Conservation (phyloP, 2,113 vertebrate genomes). For the Microcebus jonahi region DNA sequence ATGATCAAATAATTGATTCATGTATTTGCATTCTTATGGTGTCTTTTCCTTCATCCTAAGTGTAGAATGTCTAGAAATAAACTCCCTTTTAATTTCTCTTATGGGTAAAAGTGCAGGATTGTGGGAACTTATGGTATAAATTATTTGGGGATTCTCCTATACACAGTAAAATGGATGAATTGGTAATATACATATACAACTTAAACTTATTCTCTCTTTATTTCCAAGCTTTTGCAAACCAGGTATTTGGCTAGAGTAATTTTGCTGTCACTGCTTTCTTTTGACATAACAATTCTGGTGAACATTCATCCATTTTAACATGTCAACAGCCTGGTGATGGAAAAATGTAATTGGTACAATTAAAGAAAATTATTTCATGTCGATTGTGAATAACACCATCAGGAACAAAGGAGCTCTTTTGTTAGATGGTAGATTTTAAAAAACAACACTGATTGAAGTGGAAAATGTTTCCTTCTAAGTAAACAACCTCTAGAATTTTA, state of each 20-base stretch:
- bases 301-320: conserved; percentile 63
- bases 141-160: not conserved
- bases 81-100: conserved; percentile 10
- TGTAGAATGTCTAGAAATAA: not conserved
- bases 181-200: not conserved
- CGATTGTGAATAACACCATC: conserved; percentile 77
- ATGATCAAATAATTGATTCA: conserved; percentile 28
- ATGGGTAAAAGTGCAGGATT: not conserved
- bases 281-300: conserved; percentile 73
- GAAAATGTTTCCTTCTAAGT: conserved; percentile 65
- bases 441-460: conserved; percentile 70
- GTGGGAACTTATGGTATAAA: not conserved
- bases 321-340: conserved; percentile 70
- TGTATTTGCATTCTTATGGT: not conserved
- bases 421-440: conserved; percentile 66
- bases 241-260: conserved; percentile 74
- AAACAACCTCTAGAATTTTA: conserved; percentile 65
- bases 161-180: not conserved
- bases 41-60: not conserved
- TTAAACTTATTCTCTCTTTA: conserved; percentile 64
- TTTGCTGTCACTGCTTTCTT: conserved; percentile 80
- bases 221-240: conserved; percentile 73
- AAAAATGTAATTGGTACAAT: conserved; percentile 79
- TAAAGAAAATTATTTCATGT: conserved; percentile 78
- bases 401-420: conserved; percentile 70